Evolutionary conservation across 2,797 vertebrate genomes (phyloP), one percentile per base, ranked within the genome.

Genomic region (Antennarius maculatus): DNA sequence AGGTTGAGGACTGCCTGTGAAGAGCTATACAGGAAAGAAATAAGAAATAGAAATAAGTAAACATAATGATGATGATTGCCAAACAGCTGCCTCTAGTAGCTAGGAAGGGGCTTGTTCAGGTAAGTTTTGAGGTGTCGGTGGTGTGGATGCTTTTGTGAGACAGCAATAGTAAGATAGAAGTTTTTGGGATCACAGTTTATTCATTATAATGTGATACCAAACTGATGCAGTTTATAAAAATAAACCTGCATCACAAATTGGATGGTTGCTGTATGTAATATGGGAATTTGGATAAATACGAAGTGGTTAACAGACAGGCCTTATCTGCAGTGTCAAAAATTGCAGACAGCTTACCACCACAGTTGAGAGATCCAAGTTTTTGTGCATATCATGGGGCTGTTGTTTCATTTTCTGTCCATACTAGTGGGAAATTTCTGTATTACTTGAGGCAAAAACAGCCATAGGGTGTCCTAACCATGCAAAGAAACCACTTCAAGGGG

Each of bases 401-500:
- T 27, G 18, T 55, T 18, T 69, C 61, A 60, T 17, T 59, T 54
- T 61, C 48, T 29, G n/a, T 42, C 31, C 9, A 10, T 3, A 29
- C 57, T 42, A 43, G 50, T 41, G 68, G 31, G 39, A 47, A 41
- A 58, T 39, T 43, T 53, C 47, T 34, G 50, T 15, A 42, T 39
- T 28, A 43, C 55, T 54, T 61, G 37, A 23, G 5, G 23, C n/a
- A 43, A 70, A 9, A 58, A 39, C 49, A 48, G 66, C 68, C 57
- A 65, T 39, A 74, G 39, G 23, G 39, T 41, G 43, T 57, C 43
- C 5, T 9, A 17, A 29, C 41, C 43, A 39, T 18, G 56, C n/a
- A 43, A 17, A 60, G 37, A 52, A 71, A 62, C 31, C 50, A 77
- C 28, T 46, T 60, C 34, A 46, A 60, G 54, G 48, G 67, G 17